phyloP scores from a whole-genome alignment of 1,140 invertebrate species.

The Heliconius nattereri region DNA sequence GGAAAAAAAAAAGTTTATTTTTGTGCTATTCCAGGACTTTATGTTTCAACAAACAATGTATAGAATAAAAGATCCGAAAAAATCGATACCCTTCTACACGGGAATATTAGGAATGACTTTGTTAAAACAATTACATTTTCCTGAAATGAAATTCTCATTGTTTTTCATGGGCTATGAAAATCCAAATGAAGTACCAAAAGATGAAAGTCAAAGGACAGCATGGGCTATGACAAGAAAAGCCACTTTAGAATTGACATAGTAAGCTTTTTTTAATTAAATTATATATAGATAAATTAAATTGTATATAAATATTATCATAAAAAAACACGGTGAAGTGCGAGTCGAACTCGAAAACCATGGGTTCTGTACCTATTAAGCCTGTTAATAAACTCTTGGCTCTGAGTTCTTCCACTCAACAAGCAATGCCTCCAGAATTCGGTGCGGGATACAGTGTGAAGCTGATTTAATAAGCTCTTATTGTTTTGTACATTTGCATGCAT shows the following conservation, averaged over 20 bases:
- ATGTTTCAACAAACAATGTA: slow-evolving; percentile 98
- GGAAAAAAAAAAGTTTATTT: background rate
- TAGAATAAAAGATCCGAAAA: slow-evolving; percentile 94
- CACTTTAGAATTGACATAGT: slow-evolving; percentile 97
- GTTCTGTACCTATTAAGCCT: background rate
- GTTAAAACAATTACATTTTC: slow-evolving; percentile 93
- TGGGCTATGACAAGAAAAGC: slow-evolving; percentile 93
- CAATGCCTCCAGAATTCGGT: background rate
- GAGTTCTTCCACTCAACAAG: background rate
- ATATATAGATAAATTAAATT: too few relatives aligned
- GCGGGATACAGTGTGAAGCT: too few relatives aligned
- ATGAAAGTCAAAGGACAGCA: slow-evolving; percentile 84
- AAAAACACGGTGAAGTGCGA: too few relatives aligned
- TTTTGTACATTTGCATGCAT: too few relatives aligned
- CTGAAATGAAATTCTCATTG: slow-evolving; percentile 93
- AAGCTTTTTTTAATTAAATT: slow-evolving; percentile 62
- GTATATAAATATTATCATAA: too few relatives aligned
- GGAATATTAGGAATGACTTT: slow-evolving; percentile 94
- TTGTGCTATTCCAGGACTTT: slow-evolving; percentile 85
- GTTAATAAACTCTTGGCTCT: too few relatives aligned
- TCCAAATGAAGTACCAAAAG: slow-evolving; percentile 86
- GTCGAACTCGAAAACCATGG: too few relatives aligned
- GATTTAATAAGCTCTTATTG: too few relatives aligned
- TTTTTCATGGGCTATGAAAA: slow-evolving; percentile 97
- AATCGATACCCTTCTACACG: slow-evolving; percentile 94